These are phyloP conservation scores for Heterotilapia buettikoferi DNA, from an alignment of 2,113 vertebrate genomes.

Conservation along the genomic window DNA sequence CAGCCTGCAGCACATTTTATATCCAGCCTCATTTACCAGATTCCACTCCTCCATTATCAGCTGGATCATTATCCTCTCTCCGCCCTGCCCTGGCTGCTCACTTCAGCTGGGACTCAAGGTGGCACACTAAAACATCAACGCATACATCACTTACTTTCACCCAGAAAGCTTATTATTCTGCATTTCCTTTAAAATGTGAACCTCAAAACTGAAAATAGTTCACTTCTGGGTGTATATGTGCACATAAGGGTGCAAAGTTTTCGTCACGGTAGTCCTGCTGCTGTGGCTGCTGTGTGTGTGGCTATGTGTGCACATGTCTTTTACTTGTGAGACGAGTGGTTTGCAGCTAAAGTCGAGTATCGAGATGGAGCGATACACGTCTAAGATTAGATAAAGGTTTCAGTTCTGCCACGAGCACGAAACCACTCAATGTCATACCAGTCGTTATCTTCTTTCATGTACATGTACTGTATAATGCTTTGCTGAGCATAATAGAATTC, in stretches of 20 bases:
- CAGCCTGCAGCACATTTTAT: conserved; percentile 52
- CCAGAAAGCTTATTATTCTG: background rate
- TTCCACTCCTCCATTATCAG: conserved; percentile 56
- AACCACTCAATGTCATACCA: background rate
- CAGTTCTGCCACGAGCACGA: background rate
- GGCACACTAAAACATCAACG: conserved; percentile 21
- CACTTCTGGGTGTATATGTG: background rate
- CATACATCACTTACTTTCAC: background rate
- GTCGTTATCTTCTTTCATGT: background rate
- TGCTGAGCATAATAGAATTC: background rate
- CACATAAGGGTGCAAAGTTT: background rate
- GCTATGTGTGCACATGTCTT: background rate
- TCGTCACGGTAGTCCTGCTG: background rate
- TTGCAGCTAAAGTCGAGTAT: background rate
- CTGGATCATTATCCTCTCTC: conserved; percentile 51
- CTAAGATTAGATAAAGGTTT: background rate
- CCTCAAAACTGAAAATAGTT: background rate
- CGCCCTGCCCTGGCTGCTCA: conserved; percentile 10
- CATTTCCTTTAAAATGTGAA: background rate
- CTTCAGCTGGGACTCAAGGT: conserved; percentile 22
- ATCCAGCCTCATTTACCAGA: conserved; percentile 54
- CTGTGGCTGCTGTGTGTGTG: background rate
- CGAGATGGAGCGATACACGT: background rate
- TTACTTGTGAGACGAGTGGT: background rate
- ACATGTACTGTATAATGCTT: background rate